phyloP scores from a whole-genome alignment of 2,888 invertebrate species.

The Nebria salina region DNA sequence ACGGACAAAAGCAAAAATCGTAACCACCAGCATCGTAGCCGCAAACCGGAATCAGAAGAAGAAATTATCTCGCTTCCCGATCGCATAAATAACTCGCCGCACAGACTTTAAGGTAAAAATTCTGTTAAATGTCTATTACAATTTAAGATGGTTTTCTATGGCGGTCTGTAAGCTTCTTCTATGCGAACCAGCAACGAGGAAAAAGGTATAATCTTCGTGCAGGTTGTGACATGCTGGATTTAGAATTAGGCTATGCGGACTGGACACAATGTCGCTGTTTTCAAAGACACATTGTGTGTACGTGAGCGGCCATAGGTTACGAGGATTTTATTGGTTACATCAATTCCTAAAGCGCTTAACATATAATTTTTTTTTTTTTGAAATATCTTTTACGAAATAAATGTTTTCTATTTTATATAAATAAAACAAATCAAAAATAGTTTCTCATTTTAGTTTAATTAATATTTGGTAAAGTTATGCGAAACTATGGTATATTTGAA shows the following conservation, averaged over 20 bases:
- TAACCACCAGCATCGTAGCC: background rate
- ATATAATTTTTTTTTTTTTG: background rate
- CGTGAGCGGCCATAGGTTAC: background rate
- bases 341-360: background rate
- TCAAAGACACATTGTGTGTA: background rate
- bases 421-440: too few relatives aligned
- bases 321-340: background rate
- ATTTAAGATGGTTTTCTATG: constrained; percentile 37
- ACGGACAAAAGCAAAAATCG: background rate
- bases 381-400: too few relatives aligned
- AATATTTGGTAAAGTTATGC: too few relatives aligned
- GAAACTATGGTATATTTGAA: background rate
- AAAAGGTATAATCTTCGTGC: constrained; percentile 10
- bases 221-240: background rate
- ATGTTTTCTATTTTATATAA: too few relatives aligned
- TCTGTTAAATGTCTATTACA: constrained; percentile 45
- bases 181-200: constrained; percentile 5
- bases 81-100: constrained; percentile 36
- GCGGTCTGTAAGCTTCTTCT: constrained; percentile 38
- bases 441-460: too few relatives aligned
- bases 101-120: constrained; percentile 34
- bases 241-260: background rate
- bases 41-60: constrained; percentile 4
- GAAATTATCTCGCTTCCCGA: constrained; percentile 33
- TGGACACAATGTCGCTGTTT: background rate